phyloP scores from a whole-genome alignment of 2,113 vertebrate genomes.

The Peucedramus taeniatus region DNA sequence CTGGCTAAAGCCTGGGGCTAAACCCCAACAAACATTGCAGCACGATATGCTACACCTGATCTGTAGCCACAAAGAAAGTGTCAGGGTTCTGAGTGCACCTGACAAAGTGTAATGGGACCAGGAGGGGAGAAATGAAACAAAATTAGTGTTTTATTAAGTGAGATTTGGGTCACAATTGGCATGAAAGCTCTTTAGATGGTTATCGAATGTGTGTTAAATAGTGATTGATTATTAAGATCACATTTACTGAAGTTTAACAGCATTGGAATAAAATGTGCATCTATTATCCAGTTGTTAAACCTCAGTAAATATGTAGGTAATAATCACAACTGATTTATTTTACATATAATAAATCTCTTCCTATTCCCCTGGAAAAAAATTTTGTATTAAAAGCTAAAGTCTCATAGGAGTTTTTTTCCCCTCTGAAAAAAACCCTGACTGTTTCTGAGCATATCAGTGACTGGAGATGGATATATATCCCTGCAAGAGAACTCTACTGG shows the following conservation, averaged over 20 bases:
- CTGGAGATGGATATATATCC: not conserved
- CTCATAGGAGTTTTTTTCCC: not conserved
- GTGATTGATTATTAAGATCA: conserved; percentile 39
- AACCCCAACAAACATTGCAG: not conserved
- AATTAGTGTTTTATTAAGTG: not conserved
- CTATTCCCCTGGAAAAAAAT: not conserved
- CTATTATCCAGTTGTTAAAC: conserved; percentile 33
- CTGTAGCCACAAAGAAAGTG: not conserved
- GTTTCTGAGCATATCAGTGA: not conserved
- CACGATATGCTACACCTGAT: not conserved
- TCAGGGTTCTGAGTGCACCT: not conserved
- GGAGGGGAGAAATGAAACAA: not conserved
- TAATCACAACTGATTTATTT: conserved; percentile 24
- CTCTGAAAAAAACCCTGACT: not conserved
- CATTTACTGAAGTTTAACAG: conserved; percentile 26
- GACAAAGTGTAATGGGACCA: not conserved
- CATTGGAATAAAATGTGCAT: not conserved
- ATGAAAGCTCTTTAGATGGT: not conserved
- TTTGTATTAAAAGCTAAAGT: not conserved
- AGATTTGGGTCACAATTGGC: not conserved
- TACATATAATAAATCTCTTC: not conserved
- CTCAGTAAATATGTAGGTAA: not conserved
- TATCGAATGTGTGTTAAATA: conserved; percentile 19
- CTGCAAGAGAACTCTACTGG: not conserved
- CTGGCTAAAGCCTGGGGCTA: not conserved